phyloP scores from a whole-genome alignment of 2,888 invertebrate species.

The Tanaodytes sp. region DNA sequence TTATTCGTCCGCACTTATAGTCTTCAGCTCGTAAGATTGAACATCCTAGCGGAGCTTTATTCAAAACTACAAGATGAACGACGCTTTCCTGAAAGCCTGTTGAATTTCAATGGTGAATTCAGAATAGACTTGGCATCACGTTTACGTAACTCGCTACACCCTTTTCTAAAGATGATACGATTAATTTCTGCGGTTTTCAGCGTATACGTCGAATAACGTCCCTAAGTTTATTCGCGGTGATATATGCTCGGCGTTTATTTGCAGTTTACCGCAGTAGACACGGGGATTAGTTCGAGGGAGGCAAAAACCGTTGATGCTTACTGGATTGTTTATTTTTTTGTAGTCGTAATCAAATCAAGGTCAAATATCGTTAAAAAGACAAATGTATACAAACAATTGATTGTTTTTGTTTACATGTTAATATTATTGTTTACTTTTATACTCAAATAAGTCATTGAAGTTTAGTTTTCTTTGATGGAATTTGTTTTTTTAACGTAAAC shows the following conservation, averaged over 20 bases:
- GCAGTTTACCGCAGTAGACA: conserved; percentile 19
- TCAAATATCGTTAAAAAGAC: too few species aligned
- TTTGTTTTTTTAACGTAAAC: too few species aligned
- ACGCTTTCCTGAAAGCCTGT: conserved; percentile 63
- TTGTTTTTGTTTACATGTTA: too few species aligned
- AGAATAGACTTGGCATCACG: conserved; percentile 54
- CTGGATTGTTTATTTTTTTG: too few species aligned
- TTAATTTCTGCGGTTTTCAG: conserved; percentile 40
- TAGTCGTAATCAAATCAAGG: too few species aligned
- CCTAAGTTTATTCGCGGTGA: conserved; percentile 14
- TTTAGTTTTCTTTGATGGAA: too few species aligned
- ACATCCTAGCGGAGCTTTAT: conserved; percentile 53
- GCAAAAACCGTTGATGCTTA: too few species aligned
- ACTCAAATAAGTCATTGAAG: too few species aligned
- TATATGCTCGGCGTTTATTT: conserved; percentile 33
- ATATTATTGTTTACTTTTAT: too few species aligned
- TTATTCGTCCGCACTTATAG: conserved; percentile 51
- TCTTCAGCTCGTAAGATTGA: conserved; percentile 51
- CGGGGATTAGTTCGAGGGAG: too few species aligned
- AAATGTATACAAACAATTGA: too few species aligned
- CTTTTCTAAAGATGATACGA: conserved; percentile 47
- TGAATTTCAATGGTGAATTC: conserved; percentile 65
- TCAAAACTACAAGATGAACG: conserved; percentile 63
- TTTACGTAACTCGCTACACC: conserved; percentile 46
- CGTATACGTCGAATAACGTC: conserved; percentile 29